phyloP scores from a whole-genome alignment of 2,888 invertebrate species.

The Archips xylosteana region DNA sequence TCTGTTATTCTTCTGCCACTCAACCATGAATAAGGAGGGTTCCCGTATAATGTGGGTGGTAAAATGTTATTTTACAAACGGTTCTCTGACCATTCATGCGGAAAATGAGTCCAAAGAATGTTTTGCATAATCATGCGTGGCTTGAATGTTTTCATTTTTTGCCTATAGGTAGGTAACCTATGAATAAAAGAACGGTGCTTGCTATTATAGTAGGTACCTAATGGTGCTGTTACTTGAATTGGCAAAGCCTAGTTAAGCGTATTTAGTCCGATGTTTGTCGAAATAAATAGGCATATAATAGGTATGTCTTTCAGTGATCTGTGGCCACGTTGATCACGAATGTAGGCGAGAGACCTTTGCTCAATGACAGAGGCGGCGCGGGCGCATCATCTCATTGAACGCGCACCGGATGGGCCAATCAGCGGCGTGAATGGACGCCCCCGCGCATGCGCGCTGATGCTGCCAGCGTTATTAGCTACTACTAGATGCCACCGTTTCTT shows the following conservation, averaged over 20 bases:
- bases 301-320: slow-evolving; percentile 61
- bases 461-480: slow-evolving; percentile 76
- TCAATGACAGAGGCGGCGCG: slow-evolving; percentile 81
- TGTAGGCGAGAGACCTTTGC: slow-evolving; percentile 83
- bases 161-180: neutral
- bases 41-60: slow-evolving; percentile 73
- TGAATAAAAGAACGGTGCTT: neutral
- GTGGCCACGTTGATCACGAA: slow-evolving; percentile 67
- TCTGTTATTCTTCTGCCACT: slow-evolving; percentile 62
- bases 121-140: slow-evolving; percentile 59
- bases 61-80: slow-evolving; percentile 74
- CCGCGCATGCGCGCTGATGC: slow-evolving; percentile 69
- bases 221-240: neutral
- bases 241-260: neutral
- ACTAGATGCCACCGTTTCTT: slow-evolving; percentile 77
- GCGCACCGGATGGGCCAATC: slow-evolving; percentile 85
- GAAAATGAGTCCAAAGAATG: slow-evolving; percentile 64
- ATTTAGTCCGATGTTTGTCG: neutral
- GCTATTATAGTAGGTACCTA: too few species aligned
- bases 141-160: slow-evolving; percentile 35
- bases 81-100: slow-evolving; percentile 63
- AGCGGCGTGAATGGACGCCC: slow-evolving; percentile 85
- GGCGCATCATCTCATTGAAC: slow-evolving; percentile 84
- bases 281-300: slow-evolving; percentile 28
- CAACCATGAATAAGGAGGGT: slow-evolving; percentile 65